Percentiles rank a stretch among this genome's conserved stretches.
phyloP scores from a whole-genome alignment of 1,140 invertebrate species.

The Stegodyphus mimosarum region DNA sequence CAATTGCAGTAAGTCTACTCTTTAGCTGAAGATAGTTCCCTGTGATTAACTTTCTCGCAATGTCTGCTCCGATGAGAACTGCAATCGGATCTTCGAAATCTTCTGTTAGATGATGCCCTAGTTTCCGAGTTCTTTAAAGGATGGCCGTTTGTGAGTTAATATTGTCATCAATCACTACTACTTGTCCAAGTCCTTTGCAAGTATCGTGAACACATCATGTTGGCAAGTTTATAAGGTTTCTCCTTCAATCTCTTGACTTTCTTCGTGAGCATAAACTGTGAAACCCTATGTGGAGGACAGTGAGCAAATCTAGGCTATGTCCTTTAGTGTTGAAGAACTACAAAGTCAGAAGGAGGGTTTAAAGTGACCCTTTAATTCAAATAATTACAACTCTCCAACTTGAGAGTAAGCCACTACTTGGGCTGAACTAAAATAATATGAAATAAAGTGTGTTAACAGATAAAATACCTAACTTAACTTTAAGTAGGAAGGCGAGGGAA shows the following conservation, averaged over 20 bases:
- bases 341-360: too few relatives aligned
- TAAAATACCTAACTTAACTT: too few relatives aligned
- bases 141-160: conserved; percentile 4
- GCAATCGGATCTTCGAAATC: not conserved
- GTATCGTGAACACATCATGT: too few relatives aligned
- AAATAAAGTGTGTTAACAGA: too few relatives aligned
- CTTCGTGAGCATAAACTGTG: not conserved
- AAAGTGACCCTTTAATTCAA: too few relatives aligned
- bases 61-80: conserved; percentile 7
- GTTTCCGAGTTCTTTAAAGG: not conserved
- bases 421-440: too few relatives aligned
- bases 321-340: too few relatives aligned
- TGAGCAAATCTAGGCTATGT: too few relatives aligned
- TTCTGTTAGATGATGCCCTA: not conserved
- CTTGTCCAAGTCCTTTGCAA: conserved; percentile 27
- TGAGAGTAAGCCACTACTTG: too few relatives aligned
- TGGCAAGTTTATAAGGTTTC: not conserved
- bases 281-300: too few relatives aligned
- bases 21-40: not conserved
- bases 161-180: conserved; percentile 8
- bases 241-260: not conserved
- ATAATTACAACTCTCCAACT: too few relatives aligned
- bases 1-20: conserved; percentile 13
- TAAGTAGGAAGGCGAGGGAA: too few relatives aligned
- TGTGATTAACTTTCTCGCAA: conserved; percentile 7